Percentiles rank a stretch among this genome's conserved stretches.
Evolutionary conservation across 2,888 invertebrate species (phyloP).

Genomic region (Herminia tarsipennalis): DNA sequence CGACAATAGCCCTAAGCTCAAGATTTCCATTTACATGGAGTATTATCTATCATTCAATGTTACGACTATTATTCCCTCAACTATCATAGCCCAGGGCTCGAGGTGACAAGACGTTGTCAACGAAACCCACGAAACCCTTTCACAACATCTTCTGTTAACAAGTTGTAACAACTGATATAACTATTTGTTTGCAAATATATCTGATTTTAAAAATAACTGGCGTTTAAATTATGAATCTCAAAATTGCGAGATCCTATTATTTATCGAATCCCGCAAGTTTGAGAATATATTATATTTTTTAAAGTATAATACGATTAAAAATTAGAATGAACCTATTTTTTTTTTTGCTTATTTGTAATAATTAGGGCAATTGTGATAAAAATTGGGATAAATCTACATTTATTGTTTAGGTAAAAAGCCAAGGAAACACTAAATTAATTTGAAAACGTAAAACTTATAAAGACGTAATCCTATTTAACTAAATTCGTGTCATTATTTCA

Average conservation of each 20-base stretch:
- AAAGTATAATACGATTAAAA: too few relatives aligned
- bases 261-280: too few relatives aligned
- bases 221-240: too few relatives aligned
- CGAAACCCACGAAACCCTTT: slow-evolving; percentile 59
- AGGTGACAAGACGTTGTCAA: slow-evolving; percentile 63
- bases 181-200: slow-evolving; percentile 28
- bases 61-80: slow-evolving; percentile 48
- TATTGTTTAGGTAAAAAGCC: too few relatives aligned
- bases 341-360: too few relatives aligned
- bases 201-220: slow-evolving; percentile 27
- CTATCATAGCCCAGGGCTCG: slow-evolving; percentile 59
- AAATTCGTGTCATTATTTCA: background rate
- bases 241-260: too few relatives aligned
- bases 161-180: slow-evolving; percentile 51
- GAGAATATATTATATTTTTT: too few relatives aligned
- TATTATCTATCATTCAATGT: slow-evolving; percentile 45
- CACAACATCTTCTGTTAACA: slow-evolving; percentile 55
- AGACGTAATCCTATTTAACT: background rate
- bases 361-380: too few relatives aligned
- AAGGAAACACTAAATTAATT: background rate
- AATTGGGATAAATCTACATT: too few relatives aligned
- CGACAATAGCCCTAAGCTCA: slow-evolving; percentile 32
- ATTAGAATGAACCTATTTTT: too few relatives aligned
- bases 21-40: slow-evolving; percentile 42
- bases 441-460: too few relatives aligned